Conservation (phyloP, 2,888 invertebrate species). For the Heliconius hortense region DNA sequence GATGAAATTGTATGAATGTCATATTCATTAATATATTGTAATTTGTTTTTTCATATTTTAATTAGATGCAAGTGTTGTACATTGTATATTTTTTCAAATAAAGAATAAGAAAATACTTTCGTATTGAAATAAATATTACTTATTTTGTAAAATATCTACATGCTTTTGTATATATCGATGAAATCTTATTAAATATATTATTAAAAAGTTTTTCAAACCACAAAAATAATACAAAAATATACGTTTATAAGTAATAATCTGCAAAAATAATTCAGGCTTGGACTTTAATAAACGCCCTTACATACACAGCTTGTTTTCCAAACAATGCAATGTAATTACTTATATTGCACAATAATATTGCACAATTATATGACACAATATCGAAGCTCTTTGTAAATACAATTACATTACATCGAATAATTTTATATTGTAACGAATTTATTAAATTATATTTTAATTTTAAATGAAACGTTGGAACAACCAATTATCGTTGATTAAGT, state of each 20-base stretch:
- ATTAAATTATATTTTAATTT: conserved; percentile 17
- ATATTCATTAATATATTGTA: no score
- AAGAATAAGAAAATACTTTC: background rate
- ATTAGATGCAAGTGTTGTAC: no score
- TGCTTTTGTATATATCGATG: no score
- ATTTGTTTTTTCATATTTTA: no score
- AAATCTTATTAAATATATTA: no score
- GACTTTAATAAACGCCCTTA: conserved; percentile 61
- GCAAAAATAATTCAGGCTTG: conserved; percentile 43
- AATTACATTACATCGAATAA: conserved; percentile 43
- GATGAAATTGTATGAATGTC: no score
- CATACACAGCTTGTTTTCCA: conserved; percentile 52
- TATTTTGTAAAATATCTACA: background rate
- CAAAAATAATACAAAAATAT: background rate
- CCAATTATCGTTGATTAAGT: background rate
- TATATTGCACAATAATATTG: conserved; percentile 45
- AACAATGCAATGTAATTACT: conserved; percentile 34
- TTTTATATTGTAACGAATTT: conserved; percentile 27
- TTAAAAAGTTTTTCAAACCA: background rate
- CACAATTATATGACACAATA: conserved; percentile 45
- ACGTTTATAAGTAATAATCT: conserved; percentile 30
- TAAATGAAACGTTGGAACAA: background rate
- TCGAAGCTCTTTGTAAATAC: conserved; percentile 56
- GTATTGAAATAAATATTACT: background rate
- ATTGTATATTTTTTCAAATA: no score